Evolutionary conservation across 2,888 invertebrate genomes (phyloP), one percentile per base, ranked within the genome.

Genomic region (Heteromurus nitidus): DNA sequence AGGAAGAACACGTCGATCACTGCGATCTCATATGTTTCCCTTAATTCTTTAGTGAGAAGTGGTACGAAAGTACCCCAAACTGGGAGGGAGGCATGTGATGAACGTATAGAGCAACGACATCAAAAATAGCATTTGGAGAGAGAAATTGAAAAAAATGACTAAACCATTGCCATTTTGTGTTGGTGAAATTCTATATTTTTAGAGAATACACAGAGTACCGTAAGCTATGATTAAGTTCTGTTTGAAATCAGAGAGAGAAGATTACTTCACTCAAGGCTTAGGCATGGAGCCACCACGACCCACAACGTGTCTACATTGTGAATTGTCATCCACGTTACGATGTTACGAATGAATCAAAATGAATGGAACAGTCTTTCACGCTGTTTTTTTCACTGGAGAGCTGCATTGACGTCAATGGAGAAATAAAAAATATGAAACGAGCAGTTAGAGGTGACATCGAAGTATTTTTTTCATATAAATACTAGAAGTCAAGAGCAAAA

Each of bases 321-420:
- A 18, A 50, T 50, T 50, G 50, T 36, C 36, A n/a, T 50, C 9
- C n/a, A 5, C 11, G n/a, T n/a, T n/a, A n/a, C n/a, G 3, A 50
- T 50, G 50, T 13, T n/a, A 36, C 7, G 50, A 50, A 50, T 50
- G 50, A 50, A 50, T 50, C 11, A 50, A 11, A 50, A 18, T n/a
- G n/a, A n/a, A n/a, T n/a, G n/a, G n/a, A n/a, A 50, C 7, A 50
- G 3, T n/a, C 50, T 50, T 50, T 50, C 50, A 50, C 18, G 50
- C 18, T 5, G 5, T n/a, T 50, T 50, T 50, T 36, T 36, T 50
- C n/a, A 50, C n/a, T 50, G 5, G n/a, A n/a, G n/a, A 50, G 36
- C 13, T 13, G 5, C 36, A 50, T 50, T 50, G 50, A 50, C 50
- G 50, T 50, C 50, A 50, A 50, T 50, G 50, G 36, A 13, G 36